These are phyloP conservation scores for Pampus argenteus DNA, from an alignment of 2,797 vertebrate species.

Conservation along the genomic window DNA sequence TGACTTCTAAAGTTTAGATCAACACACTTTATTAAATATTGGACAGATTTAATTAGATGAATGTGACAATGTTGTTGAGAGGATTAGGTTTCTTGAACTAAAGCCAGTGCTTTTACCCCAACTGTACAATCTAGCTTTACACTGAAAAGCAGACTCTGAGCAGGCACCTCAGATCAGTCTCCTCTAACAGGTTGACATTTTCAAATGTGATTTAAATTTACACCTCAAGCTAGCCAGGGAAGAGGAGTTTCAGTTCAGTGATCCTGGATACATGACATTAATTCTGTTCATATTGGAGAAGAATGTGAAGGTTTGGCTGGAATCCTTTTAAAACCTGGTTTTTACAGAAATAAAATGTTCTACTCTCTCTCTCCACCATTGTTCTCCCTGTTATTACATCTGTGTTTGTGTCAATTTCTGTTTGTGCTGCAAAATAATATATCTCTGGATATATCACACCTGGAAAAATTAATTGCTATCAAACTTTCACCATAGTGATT, in stretches of 20 bases:
- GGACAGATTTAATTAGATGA: slow-evolving; percentile 25
- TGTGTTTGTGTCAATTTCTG: not conserved
- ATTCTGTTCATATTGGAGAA: slow-evolving; percentile 45
- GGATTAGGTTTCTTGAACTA: slow-evolving; percentile 31
- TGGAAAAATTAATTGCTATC: not conserved
- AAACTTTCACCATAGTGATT: not conserved
- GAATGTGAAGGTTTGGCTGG: slow-evolving; percentile 46
- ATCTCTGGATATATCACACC: not conserved
- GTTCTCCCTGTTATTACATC: slow-evolving; percentile 30
- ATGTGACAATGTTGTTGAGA: slow-evolving; percentile 9
- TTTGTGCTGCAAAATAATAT: not conserved
- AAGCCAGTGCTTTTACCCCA: not conserved
- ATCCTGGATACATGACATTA: slow-evolving; percentile 11
- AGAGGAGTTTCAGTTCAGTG: slow-evolving; percentile 8
- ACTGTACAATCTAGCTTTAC: not conserved
- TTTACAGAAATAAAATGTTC: slow-evolving; percentile 80
- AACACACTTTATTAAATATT: slow-evolving; percentile 11
- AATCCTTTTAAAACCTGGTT: slow-evolving; percentile 75
- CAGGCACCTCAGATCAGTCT: slow-evolving; percentile 15
- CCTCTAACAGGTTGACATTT: slow-evolving; percentile 28
- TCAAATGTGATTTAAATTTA: slow-evolving; percentile 22
- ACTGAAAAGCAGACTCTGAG: slow-evolving; percentile 14
- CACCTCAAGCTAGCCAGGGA: slow-evolving; percentile 11
- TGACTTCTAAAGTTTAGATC: slow-evolving; percentile 29
- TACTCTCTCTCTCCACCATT: slow-evolving; percentile 66